These are phyloP conservation scores for Ceratothoa steindachneri DNA, from an alignment of 2,888 invertebrate species.

Conservation along the genomic window DNA sequence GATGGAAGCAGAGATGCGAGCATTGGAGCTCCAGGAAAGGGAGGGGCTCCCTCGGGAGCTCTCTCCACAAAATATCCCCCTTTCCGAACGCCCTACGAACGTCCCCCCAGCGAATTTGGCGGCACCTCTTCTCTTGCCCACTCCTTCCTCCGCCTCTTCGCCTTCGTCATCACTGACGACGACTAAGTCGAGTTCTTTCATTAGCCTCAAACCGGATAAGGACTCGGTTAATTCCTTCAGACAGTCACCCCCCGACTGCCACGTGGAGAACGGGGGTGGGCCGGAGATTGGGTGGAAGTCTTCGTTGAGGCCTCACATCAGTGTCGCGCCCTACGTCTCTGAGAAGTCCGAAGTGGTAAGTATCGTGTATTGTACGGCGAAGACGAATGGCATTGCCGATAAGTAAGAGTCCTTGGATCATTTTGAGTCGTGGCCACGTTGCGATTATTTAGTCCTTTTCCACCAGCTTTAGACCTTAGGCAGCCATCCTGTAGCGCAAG, in stretches of 20 bases:
- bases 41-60: neutral
- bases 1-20: conserved; percentile 41
- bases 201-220: neutral
- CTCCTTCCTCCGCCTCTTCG: too few relatives aligned
- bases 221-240: neutral
- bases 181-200: neutral
- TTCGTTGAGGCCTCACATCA: neutral
- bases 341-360: neutral
- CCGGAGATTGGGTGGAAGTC: neutral
- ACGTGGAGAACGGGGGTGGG: neutral
- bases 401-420: too few relatives aligned
- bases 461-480: too few relatives aligned
- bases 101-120: too few relatives aligned
- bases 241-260: neutral
- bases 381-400: too few relatives aligned
- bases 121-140: too few relatives aligned
- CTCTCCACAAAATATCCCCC: too few relatives aligned
- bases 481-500: too few relatives aligned
- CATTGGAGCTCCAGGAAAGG: conserved; percentile 29
- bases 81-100: too few relatives aligned
- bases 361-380: too few relatives aligned
- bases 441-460: too few relatives aligned
- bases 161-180: neutral
- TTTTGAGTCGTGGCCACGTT: too few relatives aligned
- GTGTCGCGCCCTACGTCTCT: neutral